Conservation (phyloP, 2,797 vertebrate genomes). For the Danio choprae region DNA sequence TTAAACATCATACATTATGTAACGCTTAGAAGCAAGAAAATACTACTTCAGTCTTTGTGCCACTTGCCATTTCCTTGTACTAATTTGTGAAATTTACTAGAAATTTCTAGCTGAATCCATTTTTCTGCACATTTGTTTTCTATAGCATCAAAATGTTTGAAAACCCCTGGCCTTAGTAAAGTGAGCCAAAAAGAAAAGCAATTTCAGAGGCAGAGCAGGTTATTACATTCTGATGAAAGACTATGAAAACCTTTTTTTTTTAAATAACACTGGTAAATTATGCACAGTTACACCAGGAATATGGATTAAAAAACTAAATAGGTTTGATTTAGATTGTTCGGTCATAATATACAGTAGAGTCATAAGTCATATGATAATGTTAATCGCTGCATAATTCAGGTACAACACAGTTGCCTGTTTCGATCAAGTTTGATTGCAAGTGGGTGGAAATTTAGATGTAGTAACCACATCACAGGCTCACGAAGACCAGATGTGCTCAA, state of each 20-base stretch:
- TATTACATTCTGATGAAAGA: not conserved
- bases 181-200: not conserved
- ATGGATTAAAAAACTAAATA: not conserved
- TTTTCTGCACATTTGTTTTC: no score
- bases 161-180: not conserved
- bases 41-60: no score
- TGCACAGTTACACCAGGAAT: not conserved
- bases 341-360: not conserved
- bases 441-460: constrained; percentile 45
- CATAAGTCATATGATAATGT: constrained; percentile 31
- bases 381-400: constrained; percentile 43
- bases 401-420: constrained; percentile 22
- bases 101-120: no score
- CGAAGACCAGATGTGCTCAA: constrained; percentile 51
- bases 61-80: no score
- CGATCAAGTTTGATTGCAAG: constrained; percentile 48
- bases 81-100: no score
- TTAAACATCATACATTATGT: no score
- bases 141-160: not conserved
- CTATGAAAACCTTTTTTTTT: not conserved
- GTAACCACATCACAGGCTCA: constrained; percentile 39
- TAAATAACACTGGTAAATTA: not conserved
- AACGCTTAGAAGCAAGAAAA: no score
- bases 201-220: not conserved
- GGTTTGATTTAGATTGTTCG: not conserved